Base-by-base conservation (phyloP, 2,888 invertebrate species). In the Biston stratarius region DNA sequence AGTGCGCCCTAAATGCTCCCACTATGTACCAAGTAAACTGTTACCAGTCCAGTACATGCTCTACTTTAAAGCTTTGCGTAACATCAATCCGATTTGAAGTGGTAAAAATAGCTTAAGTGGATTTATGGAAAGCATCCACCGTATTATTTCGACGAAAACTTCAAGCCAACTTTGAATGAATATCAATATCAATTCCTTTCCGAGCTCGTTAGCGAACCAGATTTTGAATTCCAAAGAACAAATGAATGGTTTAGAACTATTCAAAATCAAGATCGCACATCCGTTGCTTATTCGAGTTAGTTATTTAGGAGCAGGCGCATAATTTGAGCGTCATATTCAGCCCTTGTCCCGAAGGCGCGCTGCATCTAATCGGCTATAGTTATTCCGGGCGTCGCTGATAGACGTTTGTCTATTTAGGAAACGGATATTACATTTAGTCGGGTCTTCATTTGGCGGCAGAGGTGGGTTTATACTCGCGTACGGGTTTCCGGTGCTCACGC, bases 341-440 rank as follows among this genome's bases (percentile, higher is more conserved):
- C 78, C 78, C 76, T 77, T 78, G 77, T 76, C 77, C 74, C 81
- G 49, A 68, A 63, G 67, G 51, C 63, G 49, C 56, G 82, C 81
- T 87, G 88, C 87, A 88, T 88, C 84, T 89, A 91, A 91, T 90
- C 89, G 89, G 78, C 86, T 81, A 88, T 90, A 92, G 90, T 91
- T 92, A 94, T 94, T 93, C 93, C 83, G 86, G 88, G 91, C 92
- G 88, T 84, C 88, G 86, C 84, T 86, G 90, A 90, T 92, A 90
- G 90, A 89, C 93, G 91, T 89, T 91, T 90, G 91, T 92, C 93
- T 92, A 92, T 93, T 94, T 94, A 93, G 94, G 94, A 94, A 94
- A 90, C 93, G 94, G 94, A 94, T 92, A 93, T 92, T 91, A 92
- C 92, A 91, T 92, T 91, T 91, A 91, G 92, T 88, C 88, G 89